phyloP scores from a whole-genome alignment of 2,113 vertebrate genomes.

The Danio rerio region GRCz12tu NC_133198.1:23746001-23746500 shows the following conservation, averaged over 20 bases:
- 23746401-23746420: no score
- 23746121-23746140: conserved; percentile 76
- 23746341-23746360: no score
- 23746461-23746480: no score
- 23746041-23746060: conserved; percentile 54
- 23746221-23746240: neutral
- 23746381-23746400: no score
- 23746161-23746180: conserved; percentile 65
- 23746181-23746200: conserved; percentile 71
- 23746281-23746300: no score
- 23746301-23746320: no score
- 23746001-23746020: conserved; percentile 61
- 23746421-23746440: no score
- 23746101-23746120: conserved; percentile 71
- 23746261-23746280: neutral
- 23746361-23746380: no score
- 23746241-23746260: neutral
- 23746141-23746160: conserved; percentile 63
- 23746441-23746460: no score
- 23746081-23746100: conserved; percentile 70
- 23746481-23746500: no score
- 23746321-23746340: no score
- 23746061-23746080: conserved; percentile 71
- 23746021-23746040: conserved; percentile 64
- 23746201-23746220: neutral